Conservation (phyloP, 2,797 vertebrate species). For the Loris lydekkerianus region DNA sequence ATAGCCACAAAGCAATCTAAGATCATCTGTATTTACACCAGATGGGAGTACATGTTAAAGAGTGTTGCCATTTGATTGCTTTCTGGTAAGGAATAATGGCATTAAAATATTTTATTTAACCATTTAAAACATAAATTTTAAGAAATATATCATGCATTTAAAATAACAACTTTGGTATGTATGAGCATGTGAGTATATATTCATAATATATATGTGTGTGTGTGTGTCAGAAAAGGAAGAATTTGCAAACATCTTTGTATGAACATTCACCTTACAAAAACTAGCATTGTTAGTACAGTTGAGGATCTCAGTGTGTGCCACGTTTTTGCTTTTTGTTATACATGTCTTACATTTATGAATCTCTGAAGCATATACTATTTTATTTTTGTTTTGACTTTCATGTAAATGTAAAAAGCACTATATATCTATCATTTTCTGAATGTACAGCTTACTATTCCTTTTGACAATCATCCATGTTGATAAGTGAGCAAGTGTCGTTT, state of each 20-base stretch:
- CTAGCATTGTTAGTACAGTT: not conserved
- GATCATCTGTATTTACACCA: not conserved
- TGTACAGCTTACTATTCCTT: not conserved
- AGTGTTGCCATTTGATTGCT: not conserved
- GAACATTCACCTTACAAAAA: not conserved
- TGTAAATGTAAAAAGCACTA: not conserved
- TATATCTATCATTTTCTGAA: not conserved
- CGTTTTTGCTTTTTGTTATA: not conserved
- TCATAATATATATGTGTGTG: not conserved
- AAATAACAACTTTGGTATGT: not conserved
- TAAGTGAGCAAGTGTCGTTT: not conserved
- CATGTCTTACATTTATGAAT: not conserved
- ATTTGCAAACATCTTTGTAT: not conserved
- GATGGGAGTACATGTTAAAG: not conserved
- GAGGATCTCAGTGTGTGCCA: not conserved
- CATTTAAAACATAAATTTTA: not conserved
- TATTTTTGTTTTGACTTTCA: not conserved
- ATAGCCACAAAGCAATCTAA: not conserved
- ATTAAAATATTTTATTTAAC: not conserved
- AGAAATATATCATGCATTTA: not conserved
- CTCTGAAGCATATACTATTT: not conserved
- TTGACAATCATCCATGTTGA: not conserved
- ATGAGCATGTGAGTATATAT: not conserved
- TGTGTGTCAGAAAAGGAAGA: not conserved
- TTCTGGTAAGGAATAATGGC: not conserved